Evolutionary conservation across 2,113 vertebrate species (phyloP), one percentile per base, ranked within the genome.

Genomic region (Mobula birostris): DNA sequence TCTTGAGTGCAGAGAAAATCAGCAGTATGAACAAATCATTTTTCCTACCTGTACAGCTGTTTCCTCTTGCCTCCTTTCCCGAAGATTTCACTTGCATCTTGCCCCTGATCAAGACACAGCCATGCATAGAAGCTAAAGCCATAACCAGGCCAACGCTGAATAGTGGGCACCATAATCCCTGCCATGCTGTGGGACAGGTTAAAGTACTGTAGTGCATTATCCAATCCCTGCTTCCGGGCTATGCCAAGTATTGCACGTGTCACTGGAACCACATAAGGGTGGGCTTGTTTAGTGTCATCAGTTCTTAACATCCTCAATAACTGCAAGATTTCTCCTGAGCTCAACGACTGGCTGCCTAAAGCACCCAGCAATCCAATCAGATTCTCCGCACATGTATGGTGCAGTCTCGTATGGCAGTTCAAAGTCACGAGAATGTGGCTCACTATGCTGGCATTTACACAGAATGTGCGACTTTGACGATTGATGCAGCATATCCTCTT

Each of bases 31-130:
- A 92, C 56, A 94, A 76, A 94, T 91, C 95, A 90, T 94, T 68
- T 0, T 9, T 56, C 14, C 95, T 94, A 99, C 99, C 99, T 99
- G 95, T 99, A 99, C 12, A 99, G 97, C 95, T 99, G 99, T 94
- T 99, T 99, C 95, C 99, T 97, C 96, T 98, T 99, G 96, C 98
- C 97, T 1, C 97, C 97, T 95, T 98, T 98, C 96, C 96, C 97
- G 2, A 95, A 74, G 0, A 32, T 58, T 91, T 95, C 94, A 48
- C 96, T 96, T 1, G 96, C 97, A 95, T 97, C 96, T 61, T 97
- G 98, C 95, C 98, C 98, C 96, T 99, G 99, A 95, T 99, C 99
- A 48, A 99, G 96, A 29, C 98, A 99, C 94, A 99, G 97, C 98
- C 99, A 99, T 94, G 98, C 98, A 2, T 95, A 96, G 95, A 99